Evolutionary conservation across 1,140 invertebrate genomes (phyloP).

Genomic region (Geopemphigus sp.): DNA sequence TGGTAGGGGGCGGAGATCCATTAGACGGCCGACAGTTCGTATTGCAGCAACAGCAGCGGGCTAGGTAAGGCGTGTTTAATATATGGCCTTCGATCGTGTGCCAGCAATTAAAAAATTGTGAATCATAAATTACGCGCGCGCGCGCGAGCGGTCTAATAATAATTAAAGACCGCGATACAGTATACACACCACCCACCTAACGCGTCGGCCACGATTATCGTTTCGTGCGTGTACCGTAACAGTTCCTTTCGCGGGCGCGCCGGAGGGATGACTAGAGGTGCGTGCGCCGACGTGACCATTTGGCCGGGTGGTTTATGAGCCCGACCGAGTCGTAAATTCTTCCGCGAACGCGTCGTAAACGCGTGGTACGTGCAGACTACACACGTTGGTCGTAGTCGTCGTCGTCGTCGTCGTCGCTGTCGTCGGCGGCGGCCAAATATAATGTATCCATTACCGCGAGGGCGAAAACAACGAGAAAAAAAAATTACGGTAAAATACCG

Average conservation of each 20-base stretch:
- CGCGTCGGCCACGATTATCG: not conserved
- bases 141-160: conserved; percentile 13
- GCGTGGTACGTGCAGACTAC: not conserved
- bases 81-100: conserved; percentile 14
- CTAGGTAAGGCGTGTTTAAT: too few relatives aligned
- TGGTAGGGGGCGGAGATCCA: not conserved
- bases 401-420: too few relatives aligned
- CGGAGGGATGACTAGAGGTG: too few relatives aligned
- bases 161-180: conserved; percentile 14
- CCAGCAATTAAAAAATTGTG: not conserved
- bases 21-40: not conserved
- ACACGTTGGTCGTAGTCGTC: too few relatives aligned
- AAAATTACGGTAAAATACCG: conserved; percentile 28
- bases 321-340: conserved; percentile 36
- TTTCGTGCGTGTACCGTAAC: not conserved
- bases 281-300: conserved; percentile 5
- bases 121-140: not conserved
- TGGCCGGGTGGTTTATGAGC: conserved; percentile 29
- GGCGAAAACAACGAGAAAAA: not conserved
- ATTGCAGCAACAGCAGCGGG: too few relatives aligned
- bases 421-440: not conserved
- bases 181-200: too few relatives aligned
- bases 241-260: too few relatives aligned
- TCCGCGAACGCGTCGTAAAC: not conserved
- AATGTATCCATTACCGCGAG: conserved; percentile 8